A percentile compares a stretch with the other conserved stretches of the same genome.
These are phyloP conservation scores for Lamproptera curius DNA, from an alignment of 2,888 invertebrate species.

Conservation along the genomic window DNA sequence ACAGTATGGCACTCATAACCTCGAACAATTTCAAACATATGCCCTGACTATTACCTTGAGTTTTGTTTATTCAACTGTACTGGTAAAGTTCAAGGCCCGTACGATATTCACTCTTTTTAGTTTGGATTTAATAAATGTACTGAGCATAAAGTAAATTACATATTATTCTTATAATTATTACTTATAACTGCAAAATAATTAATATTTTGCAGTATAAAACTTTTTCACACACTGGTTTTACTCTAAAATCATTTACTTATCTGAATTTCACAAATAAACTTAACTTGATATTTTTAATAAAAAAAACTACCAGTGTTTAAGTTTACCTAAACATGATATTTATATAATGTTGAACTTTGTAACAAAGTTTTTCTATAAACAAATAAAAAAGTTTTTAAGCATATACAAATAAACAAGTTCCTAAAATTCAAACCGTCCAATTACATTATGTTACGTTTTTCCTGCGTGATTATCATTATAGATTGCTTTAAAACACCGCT, in stretches of 20 bases:
- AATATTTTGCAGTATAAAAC: background rate
- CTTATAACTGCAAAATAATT: background rate
- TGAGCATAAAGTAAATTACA: background rate
- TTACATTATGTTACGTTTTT: too few relatives aligned
- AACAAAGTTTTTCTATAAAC: too few relatives aligned
- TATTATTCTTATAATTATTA: background rate
- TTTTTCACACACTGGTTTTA: background rate
- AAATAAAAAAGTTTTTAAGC: too few relatives aligned
- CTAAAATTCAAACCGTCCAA: too few relatives aligned
- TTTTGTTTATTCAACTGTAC: constrained; percentile 52
- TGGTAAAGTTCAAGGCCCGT: constrained; percentile 64
- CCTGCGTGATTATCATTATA: too few relatives aligned
- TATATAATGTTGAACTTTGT: too few relatives aligned
- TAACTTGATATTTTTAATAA: too few relatives aligned
- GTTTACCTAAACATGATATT: too few relatives aligned
- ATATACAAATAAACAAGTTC: too few relatives aligned
- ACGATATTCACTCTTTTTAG: constrained; percentile 36
- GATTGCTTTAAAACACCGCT: too few relatives aligned
- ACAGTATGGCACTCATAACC: background rate
- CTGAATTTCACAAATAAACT: background rate
- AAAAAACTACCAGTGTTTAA: too few relatives aligned
- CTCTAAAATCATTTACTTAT: background rate
- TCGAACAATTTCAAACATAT: constrained; percentile 19
- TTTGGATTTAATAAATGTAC: constrained; percentile 1
- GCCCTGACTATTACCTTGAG: constrained; percentile 32